phyloP scores from a whole-genome alignment of 92 coral and sea anemone genomes.

The Meandrina meandrites region DNA sequence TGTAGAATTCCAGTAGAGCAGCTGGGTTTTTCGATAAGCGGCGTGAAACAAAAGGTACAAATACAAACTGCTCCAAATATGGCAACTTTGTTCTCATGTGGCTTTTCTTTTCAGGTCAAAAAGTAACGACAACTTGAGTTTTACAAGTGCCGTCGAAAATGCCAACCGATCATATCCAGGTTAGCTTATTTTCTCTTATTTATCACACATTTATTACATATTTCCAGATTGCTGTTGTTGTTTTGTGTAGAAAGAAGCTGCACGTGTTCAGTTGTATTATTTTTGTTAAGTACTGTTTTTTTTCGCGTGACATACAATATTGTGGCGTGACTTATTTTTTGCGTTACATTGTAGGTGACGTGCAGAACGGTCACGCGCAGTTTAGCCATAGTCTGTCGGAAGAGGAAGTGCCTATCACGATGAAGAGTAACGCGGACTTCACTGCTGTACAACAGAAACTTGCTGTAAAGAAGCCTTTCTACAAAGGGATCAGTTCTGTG shows the following conservation, averaged over 20 bases:
- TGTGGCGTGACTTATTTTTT: not conserved
- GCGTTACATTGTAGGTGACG: conserved; percentile 54
- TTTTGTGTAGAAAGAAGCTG: not conserved
- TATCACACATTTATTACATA: not conserved
- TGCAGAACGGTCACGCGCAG: conserved; percentile 71
- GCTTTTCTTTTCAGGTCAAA: conserved; percentile 25
- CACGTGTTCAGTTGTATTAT: not conserved
- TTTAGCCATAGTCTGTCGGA: conserved; percentile 56
- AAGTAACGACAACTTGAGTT: conserved; percentile 63
- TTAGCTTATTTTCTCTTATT: not conserved
- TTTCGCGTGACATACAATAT: not conserved
- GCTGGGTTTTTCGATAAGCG: not conserved
- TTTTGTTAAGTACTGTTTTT: not conserved
- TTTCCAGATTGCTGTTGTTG: not conserved
- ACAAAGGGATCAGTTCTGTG: conserved; percentile 56
- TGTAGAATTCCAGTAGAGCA: not conserved
- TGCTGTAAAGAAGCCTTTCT: conserved; percentile 89
- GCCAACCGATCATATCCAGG: conserved; percentile 43
- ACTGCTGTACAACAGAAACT: conserved; percentile 90
- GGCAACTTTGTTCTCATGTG: not conserved
- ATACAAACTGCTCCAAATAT: not conserved
- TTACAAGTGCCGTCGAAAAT: conserved; percentile 72
- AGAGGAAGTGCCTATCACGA: conserved; percentile 91
- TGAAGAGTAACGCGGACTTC: conserved; percentile 94
- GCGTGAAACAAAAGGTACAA: not conserved